Evolutionary conservation across 2,113 vertebrate species (phyloP).

Genomic region (Mohoua ochrocephala): DNA sequence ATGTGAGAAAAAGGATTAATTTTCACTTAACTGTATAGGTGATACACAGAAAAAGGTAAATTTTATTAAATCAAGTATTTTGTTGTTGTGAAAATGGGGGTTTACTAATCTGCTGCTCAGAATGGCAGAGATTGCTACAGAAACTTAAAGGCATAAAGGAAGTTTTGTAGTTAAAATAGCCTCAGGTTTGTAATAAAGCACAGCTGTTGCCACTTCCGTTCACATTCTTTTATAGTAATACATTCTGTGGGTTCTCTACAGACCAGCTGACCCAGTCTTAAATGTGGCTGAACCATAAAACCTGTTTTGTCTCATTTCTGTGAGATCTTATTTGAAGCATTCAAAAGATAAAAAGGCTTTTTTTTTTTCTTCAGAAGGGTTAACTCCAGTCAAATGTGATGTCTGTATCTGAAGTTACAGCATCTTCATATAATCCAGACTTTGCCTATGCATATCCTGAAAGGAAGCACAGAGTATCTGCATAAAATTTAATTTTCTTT

Average conservation of each 20-base stretch:
- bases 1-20: background rate
- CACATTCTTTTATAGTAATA: background rate
- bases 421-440: background rate
- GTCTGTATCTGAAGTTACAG: background rate
- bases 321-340: background rate
- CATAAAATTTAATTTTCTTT: background rate
- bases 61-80: background rate
- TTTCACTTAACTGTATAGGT: background rate
- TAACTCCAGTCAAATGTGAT: background rate
- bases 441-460: background rate
- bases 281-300: constrained; percentile 54
- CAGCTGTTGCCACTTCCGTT: constrained; percentile 31
- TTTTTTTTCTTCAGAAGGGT: background rate
- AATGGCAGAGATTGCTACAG: background rate
- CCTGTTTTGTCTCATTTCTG: constrained; percentile 25
- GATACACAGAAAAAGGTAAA: background rate
- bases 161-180: constrained; percentile 18
- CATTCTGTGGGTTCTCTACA: constrained; percentile 2
- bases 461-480: background rate
- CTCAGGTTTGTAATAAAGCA: constrained; percentile 6
- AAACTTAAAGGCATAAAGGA: constrained; percentile 12
- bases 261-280: constrained; percentile 48
- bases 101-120: background rate
- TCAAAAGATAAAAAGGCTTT: background rate
- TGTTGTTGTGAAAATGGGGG: background rate